A percentile compares a stretch with the other conserved stretches of the same genome.
These are phyloP conservation scores for Hirtodrosophila confusa DNA, from an alignment of 2,888 invertebrate species.

Conservation along the genomic window DNA sequence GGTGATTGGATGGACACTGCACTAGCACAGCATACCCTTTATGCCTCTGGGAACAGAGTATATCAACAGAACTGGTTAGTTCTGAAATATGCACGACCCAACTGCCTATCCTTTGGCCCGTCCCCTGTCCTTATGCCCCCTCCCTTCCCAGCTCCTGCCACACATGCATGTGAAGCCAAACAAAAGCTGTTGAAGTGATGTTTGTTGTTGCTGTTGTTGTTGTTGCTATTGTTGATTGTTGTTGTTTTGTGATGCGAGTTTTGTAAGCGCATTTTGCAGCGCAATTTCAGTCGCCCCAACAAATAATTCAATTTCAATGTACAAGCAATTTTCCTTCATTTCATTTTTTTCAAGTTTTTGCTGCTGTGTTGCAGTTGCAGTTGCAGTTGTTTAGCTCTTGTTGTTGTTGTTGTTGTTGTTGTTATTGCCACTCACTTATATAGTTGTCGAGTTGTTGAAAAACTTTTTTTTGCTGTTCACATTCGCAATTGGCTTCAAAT, in stretches of 20 bases:
- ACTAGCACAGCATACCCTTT: no score
- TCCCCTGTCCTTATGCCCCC: background rate
- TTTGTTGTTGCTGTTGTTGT: conserved; percentile 42
- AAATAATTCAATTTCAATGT: conserved; percentile 77
- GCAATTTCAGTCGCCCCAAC: conserved; percentile 61
- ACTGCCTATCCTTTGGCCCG: conserved; percentile 1
- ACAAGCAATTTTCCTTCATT: conserved; percentile 55
- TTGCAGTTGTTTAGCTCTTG: conserved; percentile 20
- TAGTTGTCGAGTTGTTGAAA: conserved; percentile 74
- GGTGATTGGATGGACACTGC: no score
- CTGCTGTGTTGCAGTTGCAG: conserved; percentile 31
- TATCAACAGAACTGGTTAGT: conserved; percentile 63
- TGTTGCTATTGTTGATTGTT: conserved; percentile 21
- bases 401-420: conserved; percentile 17
- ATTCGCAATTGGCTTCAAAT: conserved; percentile 75
- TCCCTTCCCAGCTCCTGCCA: background rate
- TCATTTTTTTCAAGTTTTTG: conserved; percentile 1
- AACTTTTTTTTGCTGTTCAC: conserved; percentile 51
- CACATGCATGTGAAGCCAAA: conserved; percentile 38
- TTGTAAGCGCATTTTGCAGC: conserved; percentile 62
- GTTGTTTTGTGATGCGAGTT: conserved; percentile 36
- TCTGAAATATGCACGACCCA: conserved; percentile 72
- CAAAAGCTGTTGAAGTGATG: conserved; percentile 72
- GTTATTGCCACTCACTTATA: conserved; percentile 66
- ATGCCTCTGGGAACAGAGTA: no score